Conservation (phyloP, 2,888 invertebrate species). For the Stenurella melanura region DNA sequence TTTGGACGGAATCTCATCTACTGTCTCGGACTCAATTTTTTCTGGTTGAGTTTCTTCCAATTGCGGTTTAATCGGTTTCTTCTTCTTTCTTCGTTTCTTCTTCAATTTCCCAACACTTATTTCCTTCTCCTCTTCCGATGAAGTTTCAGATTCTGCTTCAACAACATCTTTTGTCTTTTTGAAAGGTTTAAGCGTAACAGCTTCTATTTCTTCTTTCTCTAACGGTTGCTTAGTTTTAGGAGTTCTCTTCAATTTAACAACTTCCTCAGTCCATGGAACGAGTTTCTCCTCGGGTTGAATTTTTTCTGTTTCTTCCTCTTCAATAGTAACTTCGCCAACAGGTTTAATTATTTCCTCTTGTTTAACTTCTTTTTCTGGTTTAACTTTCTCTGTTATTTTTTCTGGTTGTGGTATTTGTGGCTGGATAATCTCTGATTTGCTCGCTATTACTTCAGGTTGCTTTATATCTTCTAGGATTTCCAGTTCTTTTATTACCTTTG, state of each 20-base stretch:
- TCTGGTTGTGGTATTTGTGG: not conserved
- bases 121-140: conserved; percentile 41
- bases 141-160: conserved; percentile 21
- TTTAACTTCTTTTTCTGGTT: conserved; percentile 21
- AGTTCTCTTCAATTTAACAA: conserved; percentile 73
- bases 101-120: conserved; percentile 29
- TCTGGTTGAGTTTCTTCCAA: conserved; percentile 41
- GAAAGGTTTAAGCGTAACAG: conserved; percentile 30
- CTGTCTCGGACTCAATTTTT: conserved; percentile 14
- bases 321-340: not conserved
- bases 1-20: conserved; percentile 4
- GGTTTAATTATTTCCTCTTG: not conserved
- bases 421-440: not conserved
- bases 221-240: conserved; percentile 67
- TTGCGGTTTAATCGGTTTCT: conserved; percentile 49
- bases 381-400: conserved; percentile 30
- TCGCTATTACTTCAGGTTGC: not conserved
- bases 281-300: conserved; percentile 38
- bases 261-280: conserved; percentile 78
- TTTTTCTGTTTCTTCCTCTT: not conserved
- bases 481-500: not conserved
- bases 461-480: conserved; percentile 27
- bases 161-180: conserved; percentile 13
- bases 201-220: conserved; percentile 68
- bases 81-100: conserved; percentile 44